These are phyloP conservation scores for Pyralis farinalis DNA, from an alignment of 2,888 invertebrate genomes.

Conservation along the genomic window DNA sequence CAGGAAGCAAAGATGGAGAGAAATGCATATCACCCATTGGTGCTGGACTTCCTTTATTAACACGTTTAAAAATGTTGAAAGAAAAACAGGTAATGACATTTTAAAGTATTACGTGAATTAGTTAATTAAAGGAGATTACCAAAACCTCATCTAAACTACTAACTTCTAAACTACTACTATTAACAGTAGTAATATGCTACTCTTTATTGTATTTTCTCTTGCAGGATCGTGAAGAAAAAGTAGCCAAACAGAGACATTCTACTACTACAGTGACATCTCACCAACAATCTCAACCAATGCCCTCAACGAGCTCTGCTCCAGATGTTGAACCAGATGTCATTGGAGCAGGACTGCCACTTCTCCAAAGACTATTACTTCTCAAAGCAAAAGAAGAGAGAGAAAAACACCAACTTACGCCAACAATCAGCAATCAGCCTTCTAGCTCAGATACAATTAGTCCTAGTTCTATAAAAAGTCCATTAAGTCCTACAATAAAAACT, in stretches of 20 bases:
- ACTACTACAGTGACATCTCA: conserved; percentile 55
- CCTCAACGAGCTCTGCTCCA: conserved; percentile 82
- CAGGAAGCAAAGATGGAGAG: conserved; percentile 75
- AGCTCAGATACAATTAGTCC: conserved; percentile 77
- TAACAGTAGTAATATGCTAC: too few relatives aligned
- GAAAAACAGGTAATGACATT: conserved; percentile 91
- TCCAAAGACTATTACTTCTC: conserved; percentile 87
- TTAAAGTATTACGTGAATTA: too few relatives aligned
- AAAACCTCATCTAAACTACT: too few relatives aligned
- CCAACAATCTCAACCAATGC: conserved; percentile 76
- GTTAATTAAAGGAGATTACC: too few relatives aligned
- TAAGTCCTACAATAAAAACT: conserved; percentile 74
- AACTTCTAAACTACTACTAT: too few relatives aligned
- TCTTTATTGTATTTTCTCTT: conserved; percentile 17
- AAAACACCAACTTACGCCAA: conserved; percentile 65
- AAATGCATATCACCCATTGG: conserved; percentile 88
- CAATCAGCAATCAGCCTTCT: conserved; percentile 68
- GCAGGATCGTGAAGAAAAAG: conserved; percentile 77
- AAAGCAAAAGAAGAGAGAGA: conserved; percentile 88
- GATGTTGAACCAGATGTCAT: conserved; percentile 82
- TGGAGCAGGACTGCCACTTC: conserved; percentile 86
- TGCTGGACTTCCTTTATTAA: conserved; percentile 90
- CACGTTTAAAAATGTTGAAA: conserved; percentile 89
- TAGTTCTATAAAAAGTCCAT: conserved; percentile 72
- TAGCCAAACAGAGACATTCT: conserved; percentile 66